Base-by-base conservation (phyloP, 2,888 invertebrate genomes). In the Sicus ferrugineus region DNA sequence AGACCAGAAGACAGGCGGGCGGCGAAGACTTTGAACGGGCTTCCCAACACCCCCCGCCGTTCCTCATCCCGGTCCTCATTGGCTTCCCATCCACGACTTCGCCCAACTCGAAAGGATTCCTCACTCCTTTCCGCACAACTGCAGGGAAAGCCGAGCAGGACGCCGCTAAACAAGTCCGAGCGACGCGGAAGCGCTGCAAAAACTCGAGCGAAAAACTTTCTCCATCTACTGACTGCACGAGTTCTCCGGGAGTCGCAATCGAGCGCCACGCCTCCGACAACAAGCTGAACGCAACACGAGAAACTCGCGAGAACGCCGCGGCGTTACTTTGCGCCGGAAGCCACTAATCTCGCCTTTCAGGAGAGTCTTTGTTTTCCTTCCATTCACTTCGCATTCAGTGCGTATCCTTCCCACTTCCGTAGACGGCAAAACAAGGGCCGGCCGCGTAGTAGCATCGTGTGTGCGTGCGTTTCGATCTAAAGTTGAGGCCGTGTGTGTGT, bases 171-270 rank as follows among this genome's bases (percentile, higher is more conserved):
- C 14, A 16, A n/a, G 11, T 4, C 5, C 14, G 1, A 16, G 42
- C 1, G n/a, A 4, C 1, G 16, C 4, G 7, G 42, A 1, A 16
- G 42, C 5, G 11, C 4, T n/a, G 16, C 1, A 16, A 42, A 42
- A 42, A 42, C 23, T 3, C 23, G 54, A 54, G 54, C 54, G 2
- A 26, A 54, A 54, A 54, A 54, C 54, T 54, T 54, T 54, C 11
- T 28, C 9, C 54, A 54, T 54, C 54, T 26, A 54, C 54, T 23
- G 26, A 26, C 11, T 54, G 7, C 28, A 23, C 54, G 54, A 26
- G 54, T 23, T 23, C 46, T 16, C 1, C 28, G 23, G 19, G 21
- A n/a, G 19, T n/a, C 26, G 26, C 54, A 54, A 16, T 54, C 6
- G 28, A 54, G 26, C 11, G 5, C 9, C 54, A 54, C 26, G 54